Evolutionary conservation across 92 coral and sea anemone species (phyloP).

Genomic region (Palythoa grandis): DNA sequence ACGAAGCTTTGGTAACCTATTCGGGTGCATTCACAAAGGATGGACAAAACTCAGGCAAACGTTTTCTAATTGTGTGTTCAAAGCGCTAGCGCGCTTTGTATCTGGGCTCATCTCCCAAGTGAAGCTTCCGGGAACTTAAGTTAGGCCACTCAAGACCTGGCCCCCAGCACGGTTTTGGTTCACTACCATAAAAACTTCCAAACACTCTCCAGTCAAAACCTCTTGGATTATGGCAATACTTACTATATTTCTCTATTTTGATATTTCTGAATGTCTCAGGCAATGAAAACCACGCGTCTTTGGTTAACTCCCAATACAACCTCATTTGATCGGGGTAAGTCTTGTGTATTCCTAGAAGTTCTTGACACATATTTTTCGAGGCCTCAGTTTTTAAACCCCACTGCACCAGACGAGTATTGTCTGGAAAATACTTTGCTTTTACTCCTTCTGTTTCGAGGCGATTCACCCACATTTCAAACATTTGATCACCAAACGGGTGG

Average conservation of each 20-base stretch:
- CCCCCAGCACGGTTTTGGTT: constrained; percentile 64
- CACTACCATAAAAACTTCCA: constrained; percentile 1
- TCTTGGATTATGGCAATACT: constrained; percentile 35
- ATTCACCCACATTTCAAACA: constrained; percentile 60
- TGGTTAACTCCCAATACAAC: constrained; percentile 53
- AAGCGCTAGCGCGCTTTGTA: too few relatives aligned
- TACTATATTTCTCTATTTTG: constrained; percentile 10
- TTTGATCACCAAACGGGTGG: constrained; percentile 61
- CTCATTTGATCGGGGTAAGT: constrained; percentile 53
- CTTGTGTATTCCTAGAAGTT: constrained; percentile 56
- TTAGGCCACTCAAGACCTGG: constrained; percentile 51
- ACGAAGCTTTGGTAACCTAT: too few relatives aligned
- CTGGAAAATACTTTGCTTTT: constrained; percentile 54
- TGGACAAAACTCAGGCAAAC: too few relatives aligned
- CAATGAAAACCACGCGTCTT: constrained; percentile 44
- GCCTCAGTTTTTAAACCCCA: not conserved
- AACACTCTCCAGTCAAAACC: constrained; percentile 51
- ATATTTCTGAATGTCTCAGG: constrained; percentile 30
- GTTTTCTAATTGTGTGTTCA: too few relatives aligned
- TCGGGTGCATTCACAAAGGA: too few relatives aligned
- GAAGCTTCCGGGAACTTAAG: not conserved
- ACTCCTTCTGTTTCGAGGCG: constrained; percentile 45
- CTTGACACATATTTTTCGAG: constrained; percentile 28
- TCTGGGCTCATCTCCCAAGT: not conserved
- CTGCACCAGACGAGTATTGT: constrained; percentile 52